Evolutionary conservation across 2,888 invertebrate genomes (phyloP).

Genomic region (Argynnis bischoffii): DNA sequence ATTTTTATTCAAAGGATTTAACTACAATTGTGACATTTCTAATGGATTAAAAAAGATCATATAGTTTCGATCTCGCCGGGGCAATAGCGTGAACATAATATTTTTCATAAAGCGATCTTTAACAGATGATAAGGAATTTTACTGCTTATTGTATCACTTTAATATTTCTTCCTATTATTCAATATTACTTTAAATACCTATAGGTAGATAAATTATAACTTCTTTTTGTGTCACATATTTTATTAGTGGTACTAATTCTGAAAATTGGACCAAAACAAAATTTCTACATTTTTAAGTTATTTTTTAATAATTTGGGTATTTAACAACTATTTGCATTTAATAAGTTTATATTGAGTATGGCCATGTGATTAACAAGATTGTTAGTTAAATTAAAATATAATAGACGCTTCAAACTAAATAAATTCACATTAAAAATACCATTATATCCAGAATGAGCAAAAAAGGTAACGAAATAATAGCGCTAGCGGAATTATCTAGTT

Average conservation of each 20-base stretch:
- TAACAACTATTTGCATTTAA: conserved; percentile 28
- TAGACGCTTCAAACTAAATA: conserved; percentile 27
- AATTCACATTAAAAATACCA: conserved; percentile 41
- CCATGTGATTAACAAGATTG: conserved; percentile 17
- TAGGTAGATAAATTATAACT: conserved; percentile 7
- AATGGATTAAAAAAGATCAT: too few relatives aligned
- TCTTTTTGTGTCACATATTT: conserved; percentile 23
- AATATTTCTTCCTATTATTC: neutral
- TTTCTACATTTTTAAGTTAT: conserved; percentile 18
- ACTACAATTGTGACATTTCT: too few relatives aligned
- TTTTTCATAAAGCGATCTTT: too few relatives aligned
- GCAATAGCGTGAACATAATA: too few relatives aligned
- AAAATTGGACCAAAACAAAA: conserved; percentile 33
- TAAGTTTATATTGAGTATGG: conserved; percentile 16
- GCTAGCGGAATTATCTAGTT: conserved; percentile 53
- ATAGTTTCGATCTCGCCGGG: too few relatives aligned
- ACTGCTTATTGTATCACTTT: too few relatives aligned
- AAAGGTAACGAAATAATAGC: conserved; percentile 42
- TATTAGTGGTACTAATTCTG: conserved; percentile 30
- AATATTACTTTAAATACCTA: neutral
- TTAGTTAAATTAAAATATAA: conserved; percentile 34
- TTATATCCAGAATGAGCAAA: conserved; percentile 36
- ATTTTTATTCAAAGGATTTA: too few relatives aligned
- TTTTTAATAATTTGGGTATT: conserved; percentile 18
- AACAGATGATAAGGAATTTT: too few relatives aligned